Conservation (phyloP, 2,888 invertebrate genomes). For the Alcis repandata region DNA sequence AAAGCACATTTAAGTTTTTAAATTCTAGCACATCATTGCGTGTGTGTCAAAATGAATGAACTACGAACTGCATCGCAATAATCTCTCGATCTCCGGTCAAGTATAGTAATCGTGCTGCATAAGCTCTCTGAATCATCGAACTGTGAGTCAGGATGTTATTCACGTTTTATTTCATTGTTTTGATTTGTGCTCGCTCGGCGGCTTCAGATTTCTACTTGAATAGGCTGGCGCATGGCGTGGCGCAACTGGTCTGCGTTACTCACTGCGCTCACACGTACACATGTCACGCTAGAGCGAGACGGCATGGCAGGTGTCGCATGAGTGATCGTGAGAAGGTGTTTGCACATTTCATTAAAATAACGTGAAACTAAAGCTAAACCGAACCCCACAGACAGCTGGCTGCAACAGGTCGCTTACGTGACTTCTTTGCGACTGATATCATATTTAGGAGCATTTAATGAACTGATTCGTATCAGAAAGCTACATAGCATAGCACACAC, state of each 20-base stretch:
- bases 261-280: not conserved
- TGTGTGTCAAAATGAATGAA: not conserved
- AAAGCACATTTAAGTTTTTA: not conserved
- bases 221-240: conserved; percentile 6
- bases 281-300: no score
- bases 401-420: not conserved
- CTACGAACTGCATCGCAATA: not conserved
- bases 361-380: not conserved
- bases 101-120: conserved; percentile 15
- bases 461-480: no score
- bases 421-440: not conserved
- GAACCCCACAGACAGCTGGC: not conserved
- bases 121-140: conserved; percentile 34
- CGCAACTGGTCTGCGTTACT: conserved; percentile 18
- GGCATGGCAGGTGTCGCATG: not conserved
- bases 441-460: not conserved
- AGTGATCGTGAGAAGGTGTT: not conserved
- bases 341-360: conserved; percentile 15
- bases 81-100: conserved; percentile 4
- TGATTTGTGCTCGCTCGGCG: conserved; percentile 33
- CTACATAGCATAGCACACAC: no score
- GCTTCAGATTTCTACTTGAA: conserved; percentile 35
- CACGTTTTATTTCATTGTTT: conserved; percentile 39
- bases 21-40: no score
- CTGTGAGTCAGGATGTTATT: conserved; percentile 38